A percentile compares a stretch with the other conserved stretches of the same genome.
These are phyloP conservation scores for Gavia stellata DNA, from an alignment of 2,113 vertebrate species.

Conservation along the genomic window DNA sequence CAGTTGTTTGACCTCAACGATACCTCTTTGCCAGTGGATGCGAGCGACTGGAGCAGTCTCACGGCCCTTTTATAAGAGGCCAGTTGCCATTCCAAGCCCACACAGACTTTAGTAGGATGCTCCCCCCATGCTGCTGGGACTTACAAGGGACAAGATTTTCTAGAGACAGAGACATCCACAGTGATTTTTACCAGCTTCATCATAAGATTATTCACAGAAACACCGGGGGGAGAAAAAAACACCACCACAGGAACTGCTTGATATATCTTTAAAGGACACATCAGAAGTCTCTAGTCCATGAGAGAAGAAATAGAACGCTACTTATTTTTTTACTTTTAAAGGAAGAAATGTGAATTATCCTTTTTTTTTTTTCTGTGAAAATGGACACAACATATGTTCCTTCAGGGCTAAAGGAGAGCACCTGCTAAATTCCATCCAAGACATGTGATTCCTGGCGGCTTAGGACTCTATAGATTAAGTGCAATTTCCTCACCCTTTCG, in stretches of 20 bases:
- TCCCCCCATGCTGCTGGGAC: background rate
- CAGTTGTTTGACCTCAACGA: conserved; percentile 83
- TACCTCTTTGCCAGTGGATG: conserved; percentile 64
- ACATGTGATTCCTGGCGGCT: conserved; percentile 28
- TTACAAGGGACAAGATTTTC: conserved; percentile 4
- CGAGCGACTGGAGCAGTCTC: conserved; percentile 75
- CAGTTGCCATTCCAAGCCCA: background rate
- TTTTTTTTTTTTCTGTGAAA: background rate
- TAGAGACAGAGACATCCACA: background rate
- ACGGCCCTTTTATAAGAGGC: conserved; percentile 78
- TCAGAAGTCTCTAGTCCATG: background rate
- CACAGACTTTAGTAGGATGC: background rate
- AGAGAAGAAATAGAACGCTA: conserved; percentile 21
- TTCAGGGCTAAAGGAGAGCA: background rate
- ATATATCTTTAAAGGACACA: background rate
- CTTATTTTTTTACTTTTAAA: conserved; percentile 63
- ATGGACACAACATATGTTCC: background rate
- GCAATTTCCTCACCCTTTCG: conserved; percentile 35
- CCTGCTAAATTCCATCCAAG: background rate
- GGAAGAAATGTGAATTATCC: conserved; percentile 36
- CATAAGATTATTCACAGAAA: background rate
- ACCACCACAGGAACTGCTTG: background rate
- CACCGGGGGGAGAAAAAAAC: background rate
- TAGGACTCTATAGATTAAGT: conserved; percentile 32
- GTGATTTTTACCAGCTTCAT: background rate